Evolutionary conservation across 1,140 invertebrate species (phyloP).

Genomic region (Leptopilina boulardi): DNA sequence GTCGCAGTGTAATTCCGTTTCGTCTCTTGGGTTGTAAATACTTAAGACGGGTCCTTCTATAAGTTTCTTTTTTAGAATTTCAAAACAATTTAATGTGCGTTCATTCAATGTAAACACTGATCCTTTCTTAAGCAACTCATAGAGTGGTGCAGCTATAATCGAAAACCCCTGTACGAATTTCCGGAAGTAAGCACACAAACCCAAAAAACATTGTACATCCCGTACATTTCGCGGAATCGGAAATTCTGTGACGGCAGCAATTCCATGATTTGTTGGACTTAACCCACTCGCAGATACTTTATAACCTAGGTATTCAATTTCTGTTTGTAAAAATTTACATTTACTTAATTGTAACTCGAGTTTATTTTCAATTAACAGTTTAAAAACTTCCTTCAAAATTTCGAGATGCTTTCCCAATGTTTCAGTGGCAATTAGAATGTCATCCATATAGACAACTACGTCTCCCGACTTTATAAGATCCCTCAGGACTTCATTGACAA

Average conservation of each 20-base stretch:
- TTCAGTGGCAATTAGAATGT: background rate
- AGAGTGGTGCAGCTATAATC: background rate
- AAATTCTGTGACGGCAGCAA: background rate
- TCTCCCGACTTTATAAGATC: background rate
- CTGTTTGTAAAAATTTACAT: too few relatives aligned
- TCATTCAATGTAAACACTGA: background rate
- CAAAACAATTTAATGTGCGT: background rate
- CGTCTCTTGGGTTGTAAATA: background rate
- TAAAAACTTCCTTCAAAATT: too few relatives aligned
- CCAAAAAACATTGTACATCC: background rate
- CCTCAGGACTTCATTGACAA: background rate
- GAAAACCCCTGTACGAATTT: background rate
- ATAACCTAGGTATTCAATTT: background rate
- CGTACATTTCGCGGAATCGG: background rate
- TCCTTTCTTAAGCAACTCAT: background rate
- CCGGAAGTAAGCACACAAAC: background rate
- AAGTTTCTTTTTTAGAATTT: background rate
- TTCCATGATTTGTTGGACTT: background rate
- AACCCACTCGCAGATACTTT: background rate
- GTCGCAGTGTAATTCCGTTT: conserved; percentile 65
- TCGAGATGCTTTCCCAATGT: background rate
- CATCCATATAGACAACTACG: background rate
- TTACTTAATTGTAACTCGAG: too few relatives aligned
- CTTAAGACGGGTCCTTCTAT: background rate
- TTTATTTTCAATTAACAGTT: too few relatives aligned